Percentiles rank a stretch among this genome's conserved stretches.
phyloP scores from a whole-genome alignment of 2,888 invertebrate species.

The Troilus luridus region DNA sequence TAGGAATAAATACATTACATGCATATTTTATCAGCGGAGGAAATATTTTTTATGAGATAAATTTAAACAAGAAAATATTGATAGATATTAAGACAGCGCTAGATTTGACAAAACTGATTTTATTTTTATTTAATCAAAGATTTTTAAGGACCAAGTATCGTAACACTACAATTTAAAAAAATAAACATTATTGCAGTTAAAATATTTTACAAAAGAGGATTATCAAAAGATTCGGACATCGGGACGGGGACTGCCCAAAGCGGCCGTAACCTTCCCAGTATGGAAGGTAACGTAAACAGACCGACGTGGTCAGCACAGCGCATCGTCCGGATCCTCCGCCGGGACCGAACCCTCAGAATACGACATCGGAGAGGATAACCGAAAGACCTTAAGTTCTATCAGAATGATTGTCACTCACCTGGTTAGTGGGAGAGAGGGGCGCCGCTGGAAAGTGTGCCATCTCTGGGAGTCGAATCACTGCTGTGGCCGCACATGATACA shows the following conservation, averaged over 20 bases:
- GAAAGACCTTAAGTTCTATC: background rate
- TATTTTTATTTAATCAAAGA: background rate
- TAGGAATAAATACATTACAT: no score
- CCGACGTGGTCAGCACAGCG: conserved; percentile 51
- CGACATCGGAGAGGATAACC: background rate
- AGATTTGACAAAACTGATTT: background rate
- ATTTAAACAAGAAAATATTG: background rate
- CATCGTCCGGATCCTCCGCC: background rate
- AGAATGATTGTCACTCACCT: conserved; percentile 60
- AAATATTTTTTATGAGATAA: background rate
- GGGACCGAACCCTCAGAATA: background rate
- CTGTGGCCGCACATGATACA: conserved; percentile 64
- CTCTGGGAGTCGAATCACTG: conserved; percentile 58
- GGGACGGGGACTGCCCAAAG: background rate
- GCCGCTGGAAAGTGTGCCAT: conserved; percentile 64
- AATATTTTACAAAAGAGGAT: background rate
- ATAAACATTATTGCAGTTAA: background rate
- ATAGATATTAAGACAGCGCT: background rate
- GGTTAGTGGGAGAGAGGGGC: conserved; percentile 63
- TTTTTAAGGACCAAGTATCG: background rate
- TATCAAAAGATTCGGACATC: background rate
- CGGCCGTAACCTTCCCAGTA: conserved; percentile 54
- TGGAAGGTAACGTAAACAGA: conserved; percentile 58
- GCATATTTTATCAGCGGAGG: background rate
- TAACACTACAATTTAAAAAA: background rate